phyloP scores from a whole-genome alignment of 2,113 vertebrate species.

The Potamarius usumacintae region DNA sequence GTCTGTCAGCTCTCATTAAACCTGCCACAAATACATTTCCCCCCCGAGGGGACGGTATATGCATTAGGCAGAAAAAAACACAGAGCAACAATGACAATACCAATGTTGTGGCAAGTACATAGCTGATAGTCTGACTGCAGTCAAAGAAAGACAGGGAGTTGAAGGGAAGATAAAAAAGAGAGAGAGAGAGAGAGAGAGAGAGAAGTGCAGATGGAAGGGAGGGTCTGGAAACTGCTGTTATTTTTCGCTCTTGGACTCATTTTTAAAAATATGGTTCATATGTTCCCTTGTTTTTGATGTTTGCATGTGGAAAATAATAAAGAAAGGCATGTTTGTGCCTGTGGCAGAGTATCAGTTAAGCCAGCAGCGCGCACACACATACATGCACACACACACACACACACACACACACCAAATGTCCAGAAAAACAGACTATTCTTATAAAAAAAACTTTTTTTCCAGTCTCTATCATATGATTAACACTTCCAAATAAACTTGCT shows the following conservation, averaged over 20 bases:
- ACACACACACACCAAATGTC: background rate
- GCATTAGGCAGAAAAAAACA: background rate
- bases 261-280: constrained; percentile 32
- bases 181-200: background rate
- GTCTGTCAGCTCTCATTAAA: constrained; percentile 8
- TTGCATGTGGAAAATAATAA: constrained; percentile 34
- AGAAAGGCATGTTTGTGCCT: constrained; percentile 28
- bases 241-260: constrained; percentile 9
- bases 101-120: constrained; percentile 1
- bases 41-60: background rate
- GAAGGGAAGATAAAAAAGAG: background rate
- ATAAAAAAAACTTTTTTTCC: background rate
- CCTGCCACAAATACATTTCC: background rate
- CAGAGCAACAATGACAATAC: background rate
- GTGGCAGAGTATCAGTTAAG: constrained; percentile 7
- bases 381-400: background rate
- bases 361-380: background rate
- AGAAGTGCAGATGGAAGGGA: background rate
- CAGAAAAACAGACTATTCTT: background rate
- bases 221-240: constrained; percentile 34
- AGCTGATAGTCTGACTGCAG: background rate
- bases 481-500: background rate
- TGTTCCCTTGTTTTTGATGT: constrained; percentile 30
- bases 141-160: background rate
- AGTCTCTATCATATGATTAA: background rate